phyloP scores from a whole-genome alignment of 2,888 invertebrate genomes.

The Hemicrepidius hirtus region DNA sequence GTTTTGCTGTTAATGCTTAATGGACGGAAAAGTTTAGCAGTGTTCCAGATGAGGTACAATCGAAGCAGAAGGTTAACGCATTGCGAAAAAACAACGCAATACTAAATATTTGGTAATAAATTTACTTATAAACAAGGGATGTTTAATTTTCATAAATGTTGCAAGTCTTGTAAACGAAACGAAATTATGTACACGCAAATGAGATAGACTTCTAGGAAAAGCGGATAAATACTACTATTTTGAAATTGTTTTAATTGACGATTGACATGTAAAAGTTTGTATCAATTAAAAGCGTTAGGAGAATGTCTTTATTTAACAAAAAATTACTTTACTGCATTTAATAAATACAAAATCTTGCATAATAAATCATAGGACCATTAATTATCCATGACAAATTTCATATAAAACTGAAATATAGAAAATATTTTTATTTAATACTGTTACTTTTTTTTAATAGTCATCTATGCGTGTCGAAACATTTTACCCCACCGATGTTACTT shows the following conservation, averaged over 20 bases:
- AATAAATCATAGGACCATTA: too few relatives aligned
- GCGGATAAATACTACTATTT: too few relatives aligned
- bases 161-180: not conserved
- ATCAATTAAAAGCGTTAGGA: not conserved
- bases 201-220: too few relatives aligned
- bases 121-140: too few relatives aligned
- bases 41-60: conserved; percentile 26
- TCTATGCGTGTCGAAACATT: too few relatives aligned
- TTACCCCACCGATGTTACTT: too few relatives aligned
- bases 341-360: not conserved
- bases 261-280: conserved; percentile 1
- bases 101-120: not conserved
- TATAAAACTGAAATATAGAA: too few relatives aligned
- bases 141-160: too few relatives aligned
- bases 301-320: conserved; percentile 11
- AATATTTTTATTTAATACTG: too few relatives aligned
- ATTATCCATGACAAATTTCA: too few relatives aligned
- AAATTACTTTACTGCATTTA: too few relatives aligned
- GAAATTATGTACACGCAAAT: not conserved
- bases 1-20: conserved; percentile 11
- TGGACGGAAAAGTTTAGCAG: conserved; percentile 11
- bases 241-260: conserved; percentile 8
- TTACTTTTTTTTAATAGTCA: too few relatives aligned
- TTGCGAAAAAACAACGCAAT: conserved; percentile 2
- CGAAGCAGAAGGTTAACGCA: conserved; percentile 16